phyloP scores from a whole-genome alignment of 92 coral and sea anemone genomes.

The Parazoanthus swiftii region DNA sequence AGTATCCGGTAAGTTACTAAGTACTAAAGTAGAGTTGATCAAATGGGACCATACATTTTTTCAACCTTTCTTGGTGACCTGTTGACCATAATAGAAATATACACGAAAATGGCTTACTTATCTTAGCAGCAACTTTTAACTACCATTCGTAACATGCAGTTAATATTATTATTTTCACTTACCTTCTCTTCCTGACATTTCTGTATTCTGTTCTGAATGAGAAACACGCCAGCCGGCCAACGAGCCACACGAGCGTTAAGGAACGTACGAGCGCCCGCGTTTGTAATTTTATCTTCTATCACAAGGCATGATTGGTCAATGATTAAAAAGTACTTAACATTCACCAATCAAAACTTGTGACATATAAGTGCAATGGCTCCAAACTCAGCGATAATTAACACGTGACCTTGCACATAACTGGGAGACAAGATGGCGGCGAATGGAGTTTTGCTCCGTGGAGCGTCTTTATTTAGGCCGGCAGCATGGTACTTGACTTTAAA shows the following conservation, averaged over 20 bases:
- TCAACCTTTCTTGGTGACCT: too few relatives aligned
- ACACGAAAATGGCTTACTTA: too few relatives aligned
- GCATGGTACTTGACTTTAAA: conserved; percentile 70
- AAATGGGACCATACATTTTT: too few relatives aligned
- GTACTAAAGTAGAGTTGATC: too few relatives aligned
- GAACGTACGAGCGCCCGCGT: conserved; percentile 22
- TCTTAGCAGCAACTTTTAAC: too few relatives aligned
- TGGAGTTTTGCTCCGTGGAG: conserved; percentile 83
- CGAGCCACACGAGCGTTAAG: neutral
- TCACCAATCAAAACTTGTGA: conserved; percentile 46
- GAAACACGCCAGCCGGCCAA: neutral
- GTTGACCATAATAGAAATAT: too few relatives aligned
- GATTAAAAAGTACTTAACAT: neutral
- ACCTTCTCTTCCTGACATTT: conserved; percentile 94
- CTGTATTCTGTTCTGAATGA: neutral
- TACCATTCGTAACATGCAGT: too few relatives aligned
- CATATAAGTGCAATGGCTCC: neutral
- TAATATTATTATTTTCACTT: neutral
- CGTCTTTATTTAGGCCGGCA: conserved; percentile 85
- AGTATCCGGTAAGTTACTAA: too few relatives aligned
- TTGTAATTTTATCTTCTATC: neutral
- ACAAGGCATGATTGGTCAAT: conserved; percentile 27
- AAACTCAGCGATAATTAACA: conserved; percentile 48
- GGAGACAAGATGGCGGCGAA: conserved; percentile 99
- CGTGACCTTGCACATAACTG: conserved; percentile 63